Percentiles rank a stretch among this genome's conserved stretches.
Conservation (phyloP, 2,888 invertebrate species). For the Panorpa germanica region DNA sequence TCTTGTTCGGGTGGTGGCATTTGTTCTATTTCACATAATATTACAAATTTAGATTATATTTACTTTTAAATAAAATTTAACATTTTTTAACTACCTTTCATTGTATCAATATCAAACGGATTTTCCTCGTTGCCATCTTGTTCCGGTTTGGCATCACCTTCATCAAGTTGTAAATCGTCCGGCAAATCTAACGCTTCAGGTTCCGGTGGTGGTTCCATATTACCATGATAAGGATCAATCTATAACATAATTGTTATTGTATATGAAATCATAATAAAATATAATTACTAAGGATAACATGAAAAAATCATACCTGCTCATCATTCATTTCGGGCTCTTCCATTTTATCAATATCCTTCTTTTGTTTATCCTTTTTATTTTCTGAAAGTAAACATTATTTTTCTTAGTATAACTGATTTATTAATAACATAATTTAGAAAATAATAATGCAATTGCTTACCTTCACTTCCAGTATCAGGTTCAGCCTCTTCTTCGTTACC, state of each 20-base stretch:
- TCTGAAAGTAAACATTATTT: no score
- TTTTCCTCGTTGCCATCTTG: conserved; percentile 46
- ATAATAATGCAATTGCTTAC: conserved; percentile 15
- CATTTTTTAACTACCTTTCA: conserved; percentile 33
- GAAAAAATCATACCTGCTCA: conserved; percentile 38
- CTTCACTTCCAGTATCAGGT: conserved; percentile 31
- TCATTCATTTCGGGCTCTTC: conserved; percentile 64
- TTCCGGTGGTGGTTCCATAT: conserved; percentile 56
- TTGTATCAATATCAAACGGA: conserved; percentile 70
- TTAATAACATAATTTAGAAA: not conserved
- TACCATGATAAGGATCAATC: conserved; percentile 66
- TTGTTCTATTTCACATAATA: conserved; percentile 14
- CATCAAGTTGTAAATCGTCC: conserved; percentile 69
- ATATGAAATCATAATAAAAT: conserved; percentile 2
- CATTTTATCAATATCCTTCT: conserved; percentile 64
- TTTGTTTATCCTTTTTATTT: conserved; percentile 31
- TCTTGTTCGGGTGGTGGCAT: conserved; percentile 20
- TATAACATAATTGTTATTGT: conserved; percentile 13
- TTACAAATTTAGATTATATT: conserved; percentile 24
- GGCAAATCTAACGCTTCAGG: conserved; percentile 77
- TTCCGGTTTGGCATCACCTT: conserved; percentile 38
- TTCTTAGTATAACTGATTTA: conserved; percentile 12
- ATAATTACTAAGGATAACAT: not conserved
- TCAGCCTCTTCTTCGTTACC: conserved; percentile 24
- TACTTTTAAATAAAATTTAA: conserved; percentile 30